These are phyloP conservation scores for Himalopsyche kuldschensis DNA, from an alignment of 2,888 invertebrate genomes.

Conservation along the genomic window DNA sequence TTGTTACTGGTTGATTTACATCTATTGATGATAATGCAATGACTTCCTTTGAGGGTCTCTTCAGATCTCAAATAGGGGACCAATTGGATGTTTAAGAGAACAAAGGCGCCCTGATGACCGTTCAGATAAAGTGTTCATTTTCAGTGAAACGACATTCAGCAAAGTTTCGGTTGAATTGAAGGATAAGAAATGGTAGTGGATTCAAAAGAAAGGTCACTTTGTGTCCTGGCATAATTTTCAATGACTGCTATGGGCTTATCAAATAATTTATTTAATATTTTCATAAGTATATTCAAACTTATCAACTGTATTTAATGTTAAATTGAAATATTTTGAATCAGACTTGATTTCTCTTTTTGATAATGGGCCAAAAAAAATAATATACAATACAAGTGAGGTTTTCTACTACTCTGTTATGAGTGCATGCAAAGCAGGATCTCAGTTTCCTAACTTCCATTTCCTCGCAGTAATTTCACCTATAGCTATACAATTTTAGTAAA, in stretches of 20 bases:
- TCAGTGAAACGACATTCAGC: not conserved
- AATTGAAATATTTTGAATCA: too few relatives aligned
- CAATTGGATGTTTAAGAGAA: slow-evolving; percentile 5
- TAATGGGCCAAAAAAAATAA: too few relatives aligned
- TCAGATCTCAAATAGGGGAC: not conserved
- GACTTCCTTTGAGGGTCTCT: not conserved
- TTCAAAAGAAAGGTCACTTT: not conserved
- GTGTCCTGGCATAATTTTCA: not conserved
- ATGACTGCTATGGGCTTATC: not conserved
- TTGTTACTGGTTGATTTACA: slow-evolving; percentile 21
- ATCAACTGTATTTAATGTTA: too few relatives aligned
- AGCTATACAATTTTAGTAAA: too few relatives aligned
- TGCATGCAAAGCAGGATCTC: too few relatives aligned
- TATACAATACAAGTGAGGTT: too few relatives aligned
- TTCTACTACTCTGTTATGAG: too few relatives aligned
- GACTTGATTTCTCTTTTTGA: too few relatives aligned
- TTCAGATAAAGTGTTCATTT: not conserved
- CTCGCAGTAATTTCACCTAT: too few relatives aligned
- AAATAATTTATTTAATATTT: not conserved
- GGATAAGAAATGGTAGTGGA: not conserved
- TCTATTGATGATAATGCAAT: slow-evolving; percentile 6
- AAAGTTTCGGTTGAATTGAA: not conserved
- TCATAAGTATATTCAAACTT: not conserved
- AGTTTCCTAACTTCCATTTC: too few relatives aligned
- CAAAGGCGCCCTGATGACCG: not conserved